Evolutionary conservation across 2,888 invertebrate genomes (phyloP).

Genomic region (Polydesmus complanatus): DNA sequence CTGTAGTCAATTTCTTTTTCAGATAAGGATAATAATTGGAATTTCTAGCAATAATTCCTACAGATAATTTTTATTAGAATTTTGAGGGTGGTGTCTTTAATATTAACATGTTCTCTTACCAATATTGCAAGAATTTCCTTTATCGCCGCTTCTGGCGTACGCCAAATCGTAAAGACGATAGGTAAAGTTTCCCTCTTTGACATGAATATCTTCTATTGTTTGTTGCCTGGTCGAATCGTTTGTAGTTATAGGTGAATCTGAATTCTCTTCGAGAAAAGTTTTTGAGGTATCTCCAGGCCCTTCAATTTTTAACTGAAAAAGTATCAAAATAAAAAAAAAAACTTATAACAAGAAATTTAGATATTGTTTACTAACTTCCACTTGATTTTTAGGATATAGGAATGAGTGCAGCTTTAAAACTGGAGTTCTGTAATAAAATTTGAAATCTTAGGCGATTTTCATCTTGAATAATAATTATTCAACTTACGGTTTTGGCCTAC

Average conservation of each 20-base stretch:
- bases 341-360: too few species aligned
- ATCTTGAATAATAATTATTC: not conserved
- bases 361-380: too few species aligned
- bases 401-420: slow-evolving; percentile 36
- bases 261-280: not conserved
- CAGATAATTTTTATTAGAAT: slow-evolving; percentile 7
- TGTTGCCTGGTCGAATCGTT: not conserved
- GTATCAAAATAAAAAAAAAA: too few species aligned
- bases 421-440: slow-evolving; percentile 25
- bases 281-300: not conserved
- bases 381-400: slow-evolving; percentile 31
- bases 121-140: slow-evolving; percentile 37
- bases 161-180: slow-evolving; percentile 34
- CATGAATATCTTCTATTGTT: not conserved
- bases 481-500: slow-evolving; percentile 34
- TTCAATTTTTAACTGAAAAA: not conserved
- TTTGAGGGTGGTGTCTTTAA: not conserved
- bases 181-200: slow-evolving; percentile 18
- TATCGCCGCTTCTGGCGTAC: slow-evolving; percentile 39
- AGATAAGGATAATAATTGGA: slow-evolving; percentile 33
- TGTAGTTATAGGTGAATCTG: not conserved
- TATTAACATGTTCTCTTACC: slow-evolving; percentile 25
- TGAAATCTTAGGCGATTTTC: not conserved
- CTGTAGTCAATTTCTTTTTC: slow-evolving; percentile 31
- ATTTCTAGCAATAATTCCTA: slow-evolving; percentile 36